Evolutionary conservation across 2,113 vertebrate genomes (phyloP).

Genomic region (Leucoraja erinaceus): DNA sequence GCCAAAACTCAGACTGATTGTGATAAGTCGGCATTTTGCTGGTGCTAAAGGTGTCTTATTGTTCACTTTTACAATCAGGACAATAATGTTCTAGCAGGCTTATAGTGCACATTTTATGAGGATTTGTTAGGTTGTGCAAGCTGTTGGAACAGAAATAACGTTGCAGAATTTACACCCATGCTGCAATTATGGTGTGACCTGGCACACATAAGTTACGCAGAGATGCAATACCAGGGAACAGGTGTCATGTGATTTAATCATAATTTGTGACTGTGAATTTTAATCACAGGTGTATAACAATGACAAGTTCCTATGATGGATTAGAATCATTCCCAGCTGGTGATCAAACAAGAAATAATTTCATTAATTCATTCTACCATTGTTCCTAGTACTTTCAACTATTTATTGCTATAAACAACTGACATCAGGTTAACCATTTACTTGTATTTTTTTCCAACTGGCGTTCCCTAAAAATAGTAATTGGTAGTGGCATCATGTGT

Average conservation of each 20-base stretch:
- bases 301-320: background rate
- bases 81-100: background rate
- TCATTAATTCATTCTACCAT: slow-evolving; percentile 1
- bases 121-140: background rate
- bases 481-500: background rate
- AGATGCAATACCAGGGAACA: background rate
- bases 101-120: background rate
- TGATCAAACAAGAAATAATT: background rate
- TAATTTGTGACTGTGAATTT: background rate
- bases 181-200: slow-evolving; percentile 18
- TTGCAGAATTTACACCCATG: background rate
- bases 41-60: background rate
- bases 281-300: slow-evolving; percentile 20
- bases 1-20: background rate
- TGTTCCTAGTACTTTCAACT: background rate
- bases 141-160: slow-evolving; percentile 10
- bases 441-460: background rate
- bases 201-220: background rate
- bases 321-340: background rate
- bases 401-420: background rate
- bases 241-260: background rate
- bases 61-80: background rate
- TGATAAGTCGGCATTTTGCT: background rate
- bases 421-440: background rate
- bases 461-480: background rate